Evolutionary conservation across 2,113 vertebrate species (phyloP), one percentile per base, ranked within the genome.

Genomic region (Perca flavescens): DNA sequence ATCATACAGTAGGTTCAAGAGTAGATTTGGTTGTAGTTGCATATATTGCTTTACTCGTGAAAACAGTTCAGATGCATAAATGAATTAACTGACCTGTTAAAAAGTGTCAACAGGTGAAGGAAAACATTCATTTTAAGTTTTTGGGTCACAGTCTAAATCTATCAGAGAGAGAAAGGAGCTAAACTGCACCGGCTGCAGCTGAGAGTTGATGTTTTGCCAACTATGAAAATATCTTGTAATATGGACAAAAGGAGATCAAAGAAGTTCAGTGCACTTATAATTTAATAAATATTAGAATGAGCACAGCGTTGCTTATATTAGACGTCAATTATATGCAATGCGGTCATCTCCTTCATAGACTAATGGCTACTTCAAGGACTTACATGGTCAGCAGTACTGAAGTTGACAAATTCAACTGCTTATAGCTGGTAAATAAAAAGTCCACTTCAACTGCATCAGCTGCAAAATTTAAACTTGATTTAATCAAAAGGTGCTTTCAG

Each of bases 41-140:
- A 85, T 86, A 87, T 86, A 93, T 90, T 88, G 85, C 80, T 88
- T 80, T 25, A 50, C 28, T 82, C 0, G 14, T 57, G 49, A 62
- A 63, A 81, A 80, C n/a, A 21, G 50, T 79, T 72, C 15, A 74
- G 54, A 61, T 78, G 62, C 64, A 83, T 36, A 77, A 40, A 67
- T 74, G 36, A 62, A 53, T 64, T 25, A 62, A 76, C 19, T 62
- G 63, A 70, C 83, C 78, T 81, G 65, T 43, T 77, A 82, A 83
- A 77, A 73, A 67, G 21, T 65, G 61, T n/a, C 31, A 74, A 49
- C 60, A 73, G 58, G 56, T 84, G 21, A 43, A 36, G 14, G 3
- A 57, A 79, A 76, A 69, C 76, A 77, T 84, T 86, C 11, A 64
- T 65, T 86, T 78, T 50, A 68, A 67, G 40, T 34, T 52, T 80